Evolutionary conservation across 2,113 vertebrate species (phyloP).

Genomic region (Apteryx mantelli): DNA sequence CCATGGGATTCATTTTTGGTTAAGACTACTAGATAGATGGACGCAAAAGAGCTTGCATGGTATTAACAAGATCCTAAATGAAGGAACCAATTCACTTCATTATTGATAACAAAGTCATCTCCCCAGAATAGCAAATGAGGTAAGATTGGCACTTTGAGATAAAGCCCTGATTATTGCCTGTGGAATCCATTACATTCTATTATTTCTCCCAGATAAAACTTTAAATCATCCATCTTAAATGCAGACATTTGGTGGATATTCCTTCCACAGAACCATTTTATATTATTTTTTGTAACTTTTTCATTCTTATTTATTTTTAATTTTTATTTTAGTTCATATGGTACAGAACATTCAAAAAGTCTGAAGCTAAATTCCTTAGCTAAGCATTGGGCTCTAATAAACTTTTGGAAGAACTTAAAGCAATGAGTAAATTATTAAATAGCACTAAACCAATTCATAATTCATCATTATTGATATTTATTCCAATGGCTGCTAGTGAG

Average conservation of each 20-base stretch:
- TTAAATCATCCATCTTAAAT: conserved; percentile 5
- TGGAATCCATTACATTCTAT: conserved; percentile 33
- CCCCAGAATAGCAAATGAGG: conserved; percentile 56
- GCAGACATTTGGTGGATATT: neutral
- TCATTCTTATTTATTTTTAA: neutral
- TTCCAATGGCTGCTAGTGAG: neutral
- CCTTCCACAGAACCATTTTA: neutral
- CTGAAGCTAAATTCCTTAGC: neutral
- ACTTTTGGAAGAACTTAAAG: neutral
- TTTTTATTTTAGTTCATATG: neutral
- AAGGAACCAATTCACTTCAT: conserved; percentile 25
- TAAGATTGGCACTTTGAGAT: conserved; percentile 43
- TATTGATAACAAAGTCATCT: conserved; percentile 57
- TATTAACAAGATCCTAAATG: conserved; percentile 19
- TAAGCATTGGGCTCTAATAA: neutral
- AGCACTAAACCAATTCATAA: conserved; percentile 15
- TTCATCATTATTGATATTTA: conserved; percentile 19
- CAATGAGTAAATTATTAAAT: conserved; percentile 27
- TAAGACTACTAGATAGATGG: neutral
- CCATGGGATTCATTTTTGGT: conserved; percentile 2
- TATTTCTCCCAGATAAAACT: conserved; percentile 22
- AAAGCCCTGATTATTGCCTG: neutral
- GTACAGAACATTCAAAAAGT: neutral
- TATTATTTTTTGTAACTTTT: neutral
- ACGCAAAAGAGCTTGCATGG: neutral